phyloP scores from a whole-genome alignment of 2,113 vertebrate genomes.

The Daubentonia madagascariensis region DNA sequence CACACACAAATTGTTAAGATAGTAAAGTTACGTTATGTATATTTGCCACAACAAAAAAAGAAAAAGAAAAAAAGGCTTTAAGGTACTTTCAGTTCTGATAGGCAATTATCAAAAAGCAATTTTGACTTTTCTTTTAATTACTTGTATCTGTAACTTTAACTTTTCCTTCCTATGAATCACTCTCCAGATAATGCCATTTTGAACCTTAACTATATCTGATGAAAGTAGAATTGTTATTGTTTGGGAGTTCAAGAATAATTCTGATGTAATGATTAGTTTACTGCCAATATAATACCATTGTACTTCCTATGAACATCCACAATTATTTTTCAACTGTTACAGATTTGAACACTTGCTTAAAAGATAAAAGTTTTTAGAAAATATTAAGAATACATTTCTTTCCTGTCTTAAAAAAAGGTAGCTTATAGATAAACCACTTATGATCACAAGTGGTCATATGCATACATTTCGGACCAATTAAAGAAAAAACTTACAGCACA shows the following conservation, averaged over 20 bases:
- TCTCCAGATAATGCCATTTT: constrained; percentile 4
- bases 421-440: neutral
- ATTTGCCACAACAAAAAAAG: neutral
- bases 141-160: neutral
- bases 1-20: neutral
- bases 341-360: constrained; percentile 11
- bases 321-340: neutral
- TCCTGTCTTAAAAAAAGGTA: neutral
- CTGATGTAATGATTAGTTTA: neutral
- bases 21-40: neutral
- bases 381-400: neutral
- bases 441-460: neutral
- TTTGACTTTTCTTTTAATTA: constrained; percentile 19
- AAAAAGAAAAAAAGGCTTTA: neutral
- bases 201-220: neutral
- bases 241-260: constrained; percentile 24
- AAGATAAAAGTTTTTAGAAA: neutral
- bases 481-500: neutral
- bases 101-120: neutral
- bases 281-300: neutral
- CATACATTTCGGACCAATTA: neutral
- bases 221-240: neutral
- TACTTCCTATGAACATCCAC: neutral
- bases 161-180: neutral
- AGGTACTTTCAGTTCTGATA: neutral